phyloP scores from a whole-genome alignment of 2,113 vertebrate species.

The Dinomys branickii region DNA sequence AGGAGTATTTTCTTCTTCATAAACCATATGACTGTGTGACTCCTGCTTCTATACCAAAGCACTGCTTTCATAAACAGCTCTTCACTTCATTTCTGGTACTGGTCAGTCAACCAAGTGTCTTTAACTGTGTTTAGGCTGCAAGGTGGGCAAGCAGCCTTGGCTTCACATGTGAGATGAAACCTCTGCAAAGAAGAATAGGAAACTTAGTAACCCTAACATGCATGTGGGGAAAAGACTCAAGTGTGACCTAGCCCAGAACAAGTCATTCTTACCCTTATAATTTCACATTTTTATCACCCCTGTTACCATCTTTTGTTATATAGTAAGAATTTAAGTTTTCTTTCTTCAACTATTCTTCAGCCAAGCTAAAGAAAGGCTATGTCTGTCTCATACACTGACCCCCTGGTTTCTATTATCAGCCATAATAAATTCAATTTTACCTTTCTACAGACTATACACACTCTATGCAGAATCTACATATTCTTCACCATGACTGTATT shows the following conservation, averaged over 20 bases:
- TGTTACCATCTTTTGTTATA: neutral
- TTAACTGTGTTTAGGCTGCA: neutral
- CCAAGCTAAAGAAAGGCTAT: neutral
- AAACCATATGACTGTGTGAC: neutral
- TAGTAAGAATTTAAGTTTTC: neutral
- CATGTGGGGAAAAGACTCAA: neutral
- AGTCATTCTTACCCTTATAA: neutral
- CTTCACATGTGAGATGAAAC: neutral
- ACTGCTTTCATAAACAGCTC: neutral
- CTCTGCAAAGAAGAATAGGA: neutral
- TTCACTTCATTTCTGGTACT: neutral
- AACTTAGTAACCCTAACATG: neutral
- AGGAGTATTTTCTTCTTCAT: neutral
- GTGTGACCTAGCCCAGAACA: neutral
- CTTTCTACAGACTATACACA: neutral
- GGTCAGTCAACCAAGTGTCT: neutral
- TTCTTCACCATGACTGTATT: neutral
- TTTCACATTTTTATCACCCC: neutral
- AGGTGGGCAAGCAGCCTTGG: neutral
- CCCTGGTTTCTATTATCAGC: constrained; percentile 55
- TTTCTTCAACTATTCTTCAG: constrained; percentile 22
- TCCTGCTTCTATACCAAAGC: neutral
- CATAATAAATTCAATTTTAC: constrained; percentile 56
- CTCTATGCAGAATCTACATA: neutral
- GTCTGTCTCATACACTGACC: constrained; percentile 49